Evolutionary conservation across 1,140 invertebrate species (phyloP).

Genomic region (Tachypleus tridentatus): DNA sequence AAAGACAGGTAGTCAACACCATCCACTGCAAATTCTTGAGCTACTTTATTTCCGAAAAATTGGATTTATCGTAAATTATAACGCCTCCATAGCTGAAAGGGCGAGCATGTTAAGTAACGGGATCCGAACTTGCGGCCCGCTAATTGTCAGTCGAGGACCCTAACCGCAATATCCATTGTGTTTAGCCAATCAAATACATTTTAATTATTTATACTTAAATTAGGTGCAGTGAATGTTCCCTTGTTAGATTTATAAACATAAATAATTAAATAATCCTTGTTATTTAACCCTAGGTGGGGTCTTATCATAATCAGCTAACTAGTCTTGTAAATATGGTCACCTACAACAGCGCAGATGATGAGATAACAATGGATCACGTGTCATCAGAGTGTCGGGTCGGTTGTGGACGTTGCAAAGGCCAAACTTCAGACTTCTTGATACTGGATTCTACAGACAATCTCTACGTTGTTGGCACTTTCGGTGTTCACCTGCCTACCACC

Average conservation of each 20-base stretch:
- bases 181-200: neutral
- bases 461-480: conserved; percentile 27
- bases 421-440: conserved; percentile 15
- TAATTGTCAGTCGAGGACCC: too few species aligned
- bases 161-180: too few species aligned
- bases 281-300: conserved; percentile 31
- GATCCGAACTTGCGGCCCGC: too few species aligned
- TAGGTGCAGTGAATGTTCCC: neutral
- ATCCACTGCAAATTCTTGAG: too few species aligned
- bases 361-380: conserved; percentile 21
- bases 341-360: conserved; percentile 30
- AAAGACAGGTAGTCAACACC: too few species aligned
- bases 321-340: conserved; percentile 30
- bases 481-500: conserved; percentile 24
- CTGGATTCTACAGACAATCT: conserved; percentile 16
- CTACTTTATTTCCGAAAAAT: too few species aligned
- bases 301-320: conserved; percentile 30
- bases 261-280: neutral
- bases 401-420: conserved; percentile 11
- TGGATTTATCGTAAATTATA: too few species aligned
- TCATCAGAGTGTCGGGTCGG: conserved; percentile 18
- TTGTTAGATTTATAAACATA: neutral
- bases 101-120: too few species aligned
- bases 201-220: neutral
- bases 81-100: too few species aligned